Conservation (phyloP, 2,113 vertebrate genomes). For the Oceanodroma tethys region DNA sequence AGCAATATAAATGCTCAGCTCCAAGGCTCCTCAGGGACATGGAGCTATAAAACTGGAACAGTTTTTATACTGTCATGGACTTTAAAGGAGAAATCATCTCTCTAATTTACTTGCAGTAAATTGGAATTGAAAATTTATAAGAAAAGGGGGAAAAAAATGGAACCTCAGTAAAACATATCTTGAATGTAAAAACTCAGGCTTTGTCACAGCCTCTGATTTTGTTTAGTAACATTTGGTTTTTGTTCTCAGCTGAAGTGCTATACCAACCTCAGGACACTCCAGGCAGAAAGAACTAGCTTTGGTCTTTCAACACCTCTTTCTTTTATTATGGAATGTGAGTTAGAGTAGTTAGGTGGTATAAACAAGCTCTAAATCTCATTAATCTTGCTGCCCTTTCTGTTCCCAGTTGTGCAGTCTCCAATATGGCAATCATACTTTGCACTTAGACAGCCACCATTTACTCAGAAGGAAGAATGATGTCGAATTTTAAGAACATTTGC, state of each 20-base stretch:
- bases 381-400: not conserved
- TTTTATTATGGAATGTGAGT: slow-evolving; percentile 18
- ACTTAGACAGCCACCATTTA: not conserved
- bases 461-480: not conserved
- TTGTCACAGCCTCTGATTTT: not conserved
- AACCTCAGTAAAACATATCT: not conserved
- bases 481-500: not conserved
- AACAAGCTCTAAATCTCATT: slow-evolving; percentile 41
- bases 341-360: not conserved
- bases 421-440: not conserved
- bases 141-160: not conserved
- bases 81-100: not conserved
- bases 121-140: not conserved
- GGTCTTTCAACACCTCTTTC: slow-evolving; percentile 43
- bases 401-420: not conserved
- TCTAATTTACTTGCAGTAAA: not conserved
- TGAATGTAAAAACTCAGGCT: not conserved
- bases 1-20: not conserved
- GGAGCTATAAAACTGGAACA: not conserved
- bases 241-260: not conserved
- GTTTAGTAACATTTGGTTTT: not conserved
- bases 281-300: not conserved
- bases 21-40: not conserved
- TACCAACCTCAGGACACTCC: not conserved
- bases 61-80: not conserved